A percentile compares a stretch with the other conserved stretches of the same genome.
Evolutionary conservation across 2,113 vertebrate species (phyloP).

Genomic region (Proteles cristata): DNA sequence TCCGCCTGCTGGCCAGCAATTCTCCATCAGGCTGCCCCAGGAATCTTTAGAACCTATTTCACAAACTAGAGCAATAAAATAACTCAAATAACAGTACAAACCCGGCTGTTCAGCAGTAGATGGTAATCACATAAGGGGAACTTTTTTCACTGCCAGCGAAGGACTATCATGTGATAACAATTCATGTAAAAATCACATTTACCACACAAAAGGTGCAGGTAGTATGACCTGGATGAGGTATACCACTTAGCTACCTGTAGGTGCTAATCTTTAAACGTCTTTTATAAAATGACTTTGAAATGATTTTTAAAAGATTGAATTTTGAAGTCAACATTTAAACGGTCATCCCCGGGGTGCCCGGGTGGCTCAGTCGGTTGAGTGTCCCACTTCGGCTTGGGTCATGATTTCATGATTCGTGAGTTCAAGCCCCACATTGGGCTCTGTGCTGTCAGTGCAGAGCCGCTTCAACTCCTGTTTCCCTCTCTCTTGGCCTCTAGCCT

Average conservation of each 20-base stretch:
- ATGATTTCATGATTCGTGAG: too few species aligned
- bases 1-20: conserved; percentile 55
- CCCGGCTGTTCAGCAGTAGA: background rate
- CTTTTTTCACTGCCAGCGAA: background rate
- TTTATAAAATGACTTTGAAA: background rate
- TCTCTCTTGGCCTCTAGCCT: too few species aligned
- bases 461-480: too few species aligned
- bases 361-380: too few species aligned
- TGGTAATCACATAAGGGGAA: background rate
- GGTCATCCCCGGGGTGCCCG: background rate
- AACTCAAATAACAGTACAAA: background rate
- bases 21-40: background rate
- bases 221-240: background rate
- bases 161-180: background rate
- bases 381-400: too few species aligned
- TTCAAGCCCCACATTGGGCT: too few species aligned
- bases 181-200: background rate
- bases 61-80: background rate
- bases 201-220: background rate
- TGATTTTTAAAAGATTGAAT: conserved; percentile 7
- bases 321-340: background rate
- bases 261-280: background rate
- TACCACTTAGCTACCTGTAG: background rate
- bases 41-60: background rate
- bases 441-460: too few species aligned